Base-by-base conservation (phyloP, 2,888 invertebrate genomes). In the Camponotus fellah region DNA sequence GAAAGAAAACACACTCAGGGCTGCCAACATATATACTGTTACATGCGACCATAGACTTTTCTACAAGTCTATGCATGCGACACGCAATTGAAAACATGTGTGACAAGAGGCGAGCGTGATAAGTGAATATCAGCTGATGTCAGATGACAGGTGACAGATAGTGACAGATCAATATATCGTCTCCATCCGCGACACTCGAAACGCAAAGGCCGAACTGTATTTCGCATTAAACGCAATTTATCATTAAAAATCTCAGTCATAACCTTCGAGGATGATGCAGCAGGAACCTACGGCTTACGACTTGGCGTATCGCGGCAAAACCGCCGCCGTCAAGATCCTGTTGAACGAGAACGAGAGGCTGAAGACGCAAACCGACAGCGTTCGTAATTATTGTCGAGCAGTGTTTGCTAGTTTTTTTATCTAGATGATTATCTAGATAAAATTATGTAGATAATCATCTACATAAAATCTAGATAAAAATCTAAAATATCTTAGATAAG, bases 291-390 rank as follows among this genome's bases (percentile, higher is more conserved):
- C 82, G 32, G 17, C 21, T 4, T 82, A 84, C 90, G 97, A 97
- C 94, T 95, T 96, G 85, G 97, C 97, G 0, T 97, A 97, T 92
- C 97, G 96, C 92, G 98, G 98, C 9, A 97, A 97, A 94, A 96
- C 95, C 86, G 96, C 96, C 85, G 95, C 96, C 91, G 95, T 98
- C 0, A 97, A 96, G 95, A 95, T 95, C 34, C 96, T 96, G 93
- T 93, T 97, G 46, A 96, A 96, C 87, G 95, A 96, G 92, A 95
- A 97, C 91, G 95, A 95, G 43, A 92, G 92, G 34, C 89, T 96
- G 26, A 93, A 96, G 79, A 95, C 94, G 8, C 94, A 95, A 88
- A 93, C 92, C 69, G 97, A 97, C 92, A 93, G 94, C 85, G 96
- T 96, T 94, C 93, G 95, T 95, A 91, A 26, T 26, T 26, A 26